Evolutionary conservation across 1,140 invertebrate species (phyloP).

Genomic region (Piezodorus guildinii): DNA sequence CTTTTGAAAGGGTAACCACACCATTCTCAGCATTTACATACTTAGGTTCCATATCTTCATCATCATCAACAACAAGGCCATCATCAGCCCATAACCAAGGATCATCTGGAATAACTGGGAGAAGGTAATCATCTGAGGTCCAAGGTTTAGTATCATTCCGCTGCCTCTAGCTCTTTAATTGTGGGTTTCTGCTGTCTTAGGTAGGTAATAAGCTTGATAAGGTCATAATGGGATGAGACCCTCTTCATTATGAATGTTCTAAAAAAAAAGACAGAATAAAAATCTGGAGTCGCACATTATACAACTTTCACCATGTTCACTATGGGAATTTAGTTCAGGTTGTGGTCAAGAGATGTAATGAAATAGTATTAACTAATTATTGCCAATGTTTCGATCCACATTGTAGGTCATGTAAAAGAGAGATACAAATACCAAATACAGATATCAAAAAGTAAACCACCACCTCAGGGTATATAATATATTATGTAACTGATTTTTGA

Average conservation of each 20-base stretch:
- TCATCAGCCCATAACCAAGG: slow-evolving; percentile 74
- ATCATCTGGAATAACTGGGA: slow-evolving; percentile 63
- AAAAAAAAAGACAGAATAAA: too few relatives aligned
- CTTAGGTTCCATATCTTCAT: slow-evolving; percentile 21
- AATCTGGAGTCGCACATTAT: too few relatives aligned
- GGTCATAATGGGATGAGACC: background rate
- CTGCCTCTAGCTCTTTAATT: background rate
- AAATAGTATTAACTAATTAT: too few relatives aligned
- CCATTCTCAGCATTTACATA: slow-evolving; percentile 44
- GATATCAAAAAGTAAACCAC: too few relatives aligned
- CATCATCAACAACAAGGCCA: slow-evolving; percentile 31
- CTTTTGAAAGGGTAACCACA: slow-evolving; percentile 45
- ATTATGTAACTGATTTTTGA: too few relatives aligned
- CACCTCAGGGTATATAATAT: too few relatives aligned
- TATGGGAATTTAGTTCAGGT: too few relatives aligned
- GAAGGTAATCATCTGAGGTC: slow-evolving; percentile 64
- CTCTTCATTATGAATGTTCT: background rate
- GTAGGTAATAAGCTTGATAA: background rate
- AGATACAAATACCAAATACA: too few relatives aligned
- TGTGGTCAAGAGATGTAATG: too few relatives aligned
- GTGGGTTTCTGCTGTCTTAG: background rate
- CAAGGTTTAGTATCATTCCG: slow-evolving; percentile 37
- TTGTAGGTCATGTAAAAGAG: too few relatives aligned
- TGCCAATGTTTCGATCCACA: too few relatives aligned
- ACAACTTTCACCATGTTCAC: too few relatives aligned